phyloP scores from a whole-genome alignment of 2,797 vertebrate genomes.

The Ispidina lecontei region DNA sequence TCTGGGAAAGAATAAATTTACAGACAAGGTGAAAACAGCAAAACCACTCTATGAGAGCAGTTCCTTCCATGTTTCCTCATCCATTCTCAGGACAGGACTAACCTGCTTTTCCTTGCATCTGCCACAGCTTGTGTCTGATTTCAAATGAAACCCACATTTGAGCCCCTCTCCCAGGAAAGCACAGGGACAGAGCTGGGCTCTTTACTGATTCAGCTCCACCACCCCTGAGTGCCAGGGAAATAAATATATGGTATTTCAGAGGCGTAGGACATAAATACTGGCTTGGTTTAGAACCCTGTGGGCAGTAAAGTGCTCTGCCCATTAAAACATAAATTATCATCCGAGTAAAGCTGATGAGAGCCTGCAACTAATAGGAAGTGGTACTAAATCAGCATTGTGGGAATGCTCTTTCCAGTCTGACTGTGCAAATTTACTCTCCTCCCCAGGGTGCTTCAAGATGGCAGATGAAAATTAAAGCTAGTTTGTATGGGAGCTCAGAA shows the following conservation, averaged over 20 bases:
- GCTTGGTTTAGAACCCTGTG: conserved; percentile 30
- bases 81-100: not conserved
- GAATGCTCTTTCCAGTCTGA: not conserved
- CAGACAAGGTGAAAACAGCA: not conserved
- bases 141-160: not conserved
- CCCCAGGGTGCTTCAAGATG: not conserved
- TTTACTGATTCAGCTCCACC: conserved; percentile 52
- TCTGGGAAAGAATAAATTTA: not conserved
- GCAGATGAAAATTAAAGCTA: not conserved
- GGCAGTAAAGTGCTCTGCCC: conserved; percentile 30
- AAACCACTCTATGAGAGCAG: accelerated
- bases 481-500: not conserved
- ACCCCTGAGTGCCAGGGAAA: conserved; percentile 36
- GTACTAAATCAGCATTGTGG: conserved; percentile 36
- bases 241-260: conserved; percentile 56
- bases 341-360: conserved; percentile 5
- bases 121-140: not conserved
- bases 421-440: not conserved
- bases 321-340: conserved; percentile 55
- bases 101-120: not conserved
- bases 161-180: not conserved
- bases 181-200: conserved; percentile 11
- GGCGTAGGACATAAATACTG: not conserved
- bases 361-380: conserved; percentile 29
- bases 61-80: not conserved